Evolutionary conservation across 2,113 vertebrate species (phyloP), one percentile per base, ranked within the genome.

Genomic region (Pipa parva): DNA sequence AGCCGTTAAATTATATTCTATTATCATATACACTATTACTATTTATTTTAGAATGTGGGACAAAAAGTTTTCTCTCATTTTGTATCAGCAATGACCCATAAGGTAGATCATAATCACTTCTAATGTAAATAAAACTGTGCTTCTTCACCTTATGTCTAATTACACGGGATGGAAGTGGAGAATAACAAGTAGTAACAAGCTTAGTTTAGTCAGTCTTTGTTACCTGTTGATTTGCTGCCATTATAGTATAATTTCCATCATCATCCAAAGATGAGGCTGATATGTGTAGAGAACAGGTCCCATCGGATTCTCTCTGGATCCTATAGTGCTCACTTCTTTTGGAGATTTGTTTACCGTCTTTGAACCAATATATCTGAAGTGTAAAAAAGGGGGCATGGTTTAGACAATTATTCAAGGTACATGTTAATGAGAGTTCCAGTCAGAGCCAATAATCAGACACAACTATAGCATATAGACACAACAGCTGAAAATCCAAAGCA

Each of bases 301-400:
- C 97, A 1, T 95, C 93, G 0, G 86, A 79, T 48, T 95, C 92
- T 25, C 92, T 88, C 57, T 92, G 90, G 81, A 96, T 93, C 78
- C 79, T 82, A 84, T 98, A 99, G 84, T 97, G 97, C 50, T 97
- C 95, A 1, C 91, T 97, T 79, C 88, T 87, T 74, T 94, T 95
- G 25, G 95, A 99, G 80, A 99, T 98, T 82, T 99, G 95, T 77
- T 99, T 99, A n/a, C 97, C 95, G 27, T 99, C 97, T 83, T 99
- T 99, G 78, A 99, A 99, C 97, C 97, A 99, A 80, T 99, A 98
- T 56, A 98, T 89, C 97, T 99, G 79, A 1, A 27, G 54, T 57
- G 56, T 27, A 33, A 74, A 75, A 31, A 51, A 60, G 51, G 8
- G 48, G 76, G 69, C 58, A 42, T 55, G 42, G 36, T n/a, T 26